Base-by-base conservation (phyloP, 2,888 invertebrate genomes). In the Hipparchia sbordonii region DNA sequence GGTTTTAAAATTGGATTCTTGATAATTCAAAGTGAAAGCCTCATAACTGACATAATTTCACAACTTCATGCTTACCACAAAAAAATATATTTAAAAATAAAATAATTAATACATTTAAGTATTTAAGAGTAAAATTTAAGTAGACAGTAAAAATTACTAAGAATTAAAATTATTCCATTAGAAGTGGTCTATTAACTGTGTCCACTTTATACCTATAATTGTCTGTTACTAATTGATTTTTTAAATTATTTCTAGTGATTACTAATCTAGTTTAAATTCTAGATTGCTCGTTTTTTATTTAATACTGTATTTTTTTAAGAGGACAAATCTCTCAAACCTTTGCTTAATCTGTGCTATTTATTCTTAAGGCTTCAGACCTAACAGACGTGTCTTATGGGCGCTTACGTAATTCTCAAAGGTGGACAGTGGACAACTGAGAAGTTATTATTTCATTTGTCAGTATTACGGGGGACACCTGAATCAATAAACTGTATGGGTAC, bases 401-500 rank as follows among this genome's bases (percentile, higher is more conserved):
- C 48, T 77, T 74, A 69, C 72, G 62, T 70, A 72, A 76, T n/a
- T 23, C 33, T 54, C 57, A 71, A 66, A 71, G 74, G 72, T 74
- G 74, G 76, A 73, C 69, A 48, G 57, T 39, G 70, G 76, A 48
- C 48, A 6, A 39, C 61, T 48, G 70, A 71, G 59, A 67, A 73
- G 69, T 68, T 70, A 70, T 74, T 74, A 76, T 76, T 75, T 72
- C 74, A 78, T 78, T 77, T 77, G 74, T 78, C 77, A 77, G 65
- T 66, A 66, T 51, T 62, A 73, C 73, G 23, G 70, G 73, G 72
- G 66, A 74, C 78, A 78, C 77, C 72, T 77, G 74, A 76, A 76
- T 76, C 71, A 74, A 77, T 76, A 77, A 75, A 74, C 70, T 72
- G 60, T 65, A 71, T 73, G 65, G 67, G 9, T 71, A 69, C 67